Evolutionary conservation across 2,113 vertebrate genomes (phyloP).

Genomic region (Platycercus adscitus): DNA sequence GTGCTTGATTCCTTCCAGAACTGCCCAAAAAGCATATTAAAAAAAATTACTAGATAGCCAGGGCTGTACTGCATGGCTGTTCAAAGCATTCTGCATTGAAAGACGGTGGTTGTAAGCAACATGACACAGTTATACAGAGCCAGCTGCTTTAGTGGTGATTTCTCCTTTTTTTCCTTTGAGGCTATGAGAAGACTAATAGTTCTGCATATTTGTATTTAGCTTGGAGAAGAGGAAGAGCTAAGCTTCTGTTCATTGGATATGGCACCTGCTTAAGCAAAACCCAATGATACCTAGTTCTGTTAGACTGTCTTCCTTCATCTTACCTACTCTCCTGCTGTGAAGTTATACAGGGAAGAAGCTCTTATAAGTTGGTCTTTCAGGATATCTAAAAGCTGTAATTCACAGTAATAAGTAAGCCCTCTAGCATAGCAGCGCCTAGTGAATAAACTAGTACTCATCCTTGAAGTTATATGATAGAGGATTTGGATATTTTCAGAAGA

Average conservation of each 20-base stretch:
- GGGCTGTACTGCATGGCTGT: not conserved
- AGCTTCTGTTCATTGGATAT: not conserved
- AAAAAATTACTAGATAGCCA: not conserved
- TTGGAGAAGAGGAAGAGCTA: not conserved
- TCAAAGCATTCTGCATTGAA: not conserved
- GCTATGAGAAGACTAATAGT: not conserved
- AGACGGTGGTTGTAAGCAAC: not conserved
- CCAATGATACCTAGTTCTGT: not conserved
- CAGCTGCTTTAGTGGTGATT: not conserved
- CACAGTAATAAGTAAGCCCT: not conserved
- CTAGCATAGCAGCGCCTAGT: not conserved
- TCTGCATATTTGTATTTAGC: not conserved
- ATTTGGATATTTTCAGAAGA: not conserved
- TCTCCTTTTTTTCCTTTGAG: not conserved
- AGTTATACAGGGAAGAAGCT: not conserved
- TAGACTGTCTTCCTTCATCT: not conserved
- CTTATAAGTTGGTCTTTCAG: not conserved
- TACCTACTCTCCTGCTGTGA: not conserved
- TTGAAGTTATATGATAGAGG: not conserved
- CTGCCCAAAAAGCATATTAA: not conserved
- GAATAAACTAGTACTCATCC: not conserved
- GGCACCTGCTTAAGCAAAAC: not conserved
- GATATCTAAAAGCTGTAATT: not conserved
- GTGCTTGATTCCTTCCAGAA: not conserved
- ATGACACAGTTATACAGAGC: not conserved